Evolutionary conservation across 2,888 invertebrate genomes (phyloP), one percentile per base, ranked within the genome.

Genomic region (Stenotaenia linearis): DNA sequence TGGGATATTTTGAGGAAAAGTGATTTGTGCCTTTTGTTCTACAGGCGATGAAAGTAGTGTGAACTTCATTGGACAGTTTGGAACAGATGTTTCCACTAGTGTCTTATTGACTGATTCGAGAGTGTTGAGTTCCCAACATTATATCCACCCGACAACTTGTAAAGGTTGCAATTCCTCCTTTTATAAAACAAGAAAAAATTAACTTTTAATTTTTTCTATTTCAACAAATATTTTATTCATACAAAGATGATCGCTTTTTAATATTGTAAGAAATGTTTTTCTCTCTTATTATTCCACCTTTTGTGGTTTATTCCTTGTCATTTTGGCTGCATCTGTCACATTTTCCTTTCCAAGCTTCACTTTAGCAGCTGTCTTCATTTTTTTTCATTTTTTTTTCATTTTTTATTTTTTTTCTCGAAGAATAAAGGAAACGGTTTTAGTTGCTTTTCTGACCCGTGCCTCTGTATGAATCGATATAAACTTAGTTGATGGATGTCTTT

Each of bases 401-500:
- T 10, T 7, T 69, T 69, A 15, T 1, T 4, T 28, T 10, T 69
- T 28, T 61, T 6, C 1, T 23, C 4, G 6, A 21, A 21, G 23
- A 21, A 56, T 5, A 56, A 23, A 10, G 56, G 21, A 56, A 56
- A 25, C 10, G 12, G 5, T 28, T 69, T 69, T 25, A 25, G 61
- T 61, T 23, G 25, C 56, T 69, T 69, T 69, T 12, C 12, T 69
- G 69, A 69, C 69, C 69, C 28, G 7, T 15, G 69, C 28, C 25
- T 69, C 25, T 69, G 25, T 69, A 69, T 69, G 69, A 69, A 69
- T 69, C 69, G 69, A 69, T 69, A 69, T 69, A 69, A 69, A 69
- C 69, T 69, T 69, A 69, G 69, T 69, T 69, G 69, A 69, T 69
- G 69, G 69, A 69, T 69, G 69, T 69, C 69, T 69, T 69, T 56